Evolutionary conservation across 2,888 invertebrate genomes (phyloP).

Genomic region (Noctua janthe): DNA sequence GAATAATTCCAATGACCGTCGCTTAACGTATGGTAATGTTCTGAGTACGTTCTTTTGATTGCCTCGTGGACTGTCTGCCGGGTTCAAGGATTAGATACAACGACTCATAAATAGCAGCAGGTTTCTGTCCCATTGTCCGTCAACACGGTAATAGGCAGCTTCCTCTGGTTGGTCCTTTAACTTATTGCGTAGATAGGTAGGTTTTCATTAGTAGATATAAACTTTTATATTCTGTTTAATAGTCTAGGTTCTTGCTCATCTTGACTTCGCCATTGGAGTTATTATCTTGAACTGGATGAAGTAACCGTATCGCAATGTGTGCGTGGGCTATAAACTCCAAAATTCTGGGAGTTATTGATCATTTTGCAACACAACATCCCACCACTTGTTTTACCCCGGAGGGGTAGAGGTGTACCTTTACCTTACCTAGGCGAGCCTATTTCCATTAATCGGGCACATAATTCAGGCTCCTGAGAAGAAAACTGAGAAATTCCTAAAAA

Average conservation of each 20-base stretch:
- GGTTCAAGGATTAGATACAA: conserved; percentile 48
- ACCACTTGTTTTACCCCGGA: background rate
- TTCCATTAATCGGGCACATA: background rate
- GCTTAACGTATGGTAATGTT: background rate
- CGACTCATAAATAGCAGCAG: conserved; percentile 19
- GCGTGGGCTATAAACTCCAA: background rate
- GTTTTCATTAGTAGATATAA: conserved; percentile 17
- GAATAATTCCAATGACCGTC: background rate
- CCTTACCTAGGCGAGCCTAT: background rate
- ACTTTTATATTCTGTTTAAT: conserved; percentile 5
- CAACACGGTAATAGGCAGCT: conserved; percentile 47
- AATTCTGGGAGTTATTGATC: background rate
- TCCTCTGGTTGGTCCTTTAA: conserved; percentile 35
- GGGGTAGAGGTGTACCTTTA: background rate
- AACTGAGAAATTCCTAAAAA: background rate
- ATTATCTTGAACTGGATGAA: background rate
- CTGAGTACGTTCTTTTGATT: conserved; percentile 9
- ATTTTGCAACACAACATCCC: background rate
- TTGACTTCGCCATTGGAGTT: background rate
- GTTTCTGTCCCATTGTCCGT: conserved; percentile 24
- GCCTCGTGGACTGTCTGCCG: conserved; percentile 3
- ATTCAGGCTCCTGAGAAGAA: background rate
- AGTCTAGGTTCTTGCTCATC: background rate
- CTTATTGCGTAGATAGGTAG: conserved; percentile 4
- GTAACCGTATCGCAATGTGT: background rate